A percentile compares a stretch with the other conserved stretches of the same genome.
Conservation (phyloP, 1,140 invertebrate species). For the Calycopis cecrops region DNA sequence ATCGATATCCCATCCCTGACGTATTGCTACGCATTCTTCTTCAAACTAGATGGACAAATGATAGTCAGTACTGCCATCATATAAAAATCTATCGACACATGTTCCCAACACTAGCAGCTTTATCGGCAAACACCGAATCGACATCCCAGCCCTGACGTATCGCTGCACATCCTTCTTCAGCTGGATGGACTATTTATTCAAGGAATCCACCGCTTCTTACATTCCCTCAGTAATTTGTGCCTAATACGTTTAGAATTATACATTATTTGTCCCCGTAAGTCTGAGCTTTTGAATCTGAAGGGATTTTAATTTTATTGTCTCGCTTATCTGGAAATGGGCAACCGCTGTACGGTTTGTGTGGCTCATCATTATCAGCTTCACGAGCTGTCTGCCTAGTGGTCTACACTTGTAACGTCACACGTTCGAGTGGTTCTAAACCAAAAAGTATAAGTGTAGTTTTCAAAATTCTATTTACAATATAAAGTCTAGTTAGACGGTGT, state of each 20-base stretch:
- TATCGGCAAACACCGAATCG: slow-evolving; percentile 48
- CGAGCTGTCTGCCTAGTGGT: no score
- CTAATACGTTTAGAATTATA: slow-evolving; percentile 11
- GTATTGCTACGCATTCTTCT: slow-evolving; percentile 57
- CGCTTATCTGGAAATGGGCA: no score
- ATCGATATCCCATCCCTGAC: slow-evolving; percentile 45
- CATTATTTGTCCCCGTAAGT: slow-evolving; percentile 7
- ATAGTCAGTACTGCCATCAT: slow-evolving; percentile 13
- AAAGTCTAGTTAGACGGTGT: no score
- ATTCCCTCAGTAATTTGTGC: neutral
- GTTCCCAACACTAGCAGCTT: slow-evolving; percentile 32
- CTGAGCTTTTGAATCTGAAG: neutral
- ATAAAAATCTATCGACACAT: slow-evolving; percentile 21
- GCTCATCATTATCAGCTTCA: no score
- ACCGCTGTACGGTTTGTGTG: no score
- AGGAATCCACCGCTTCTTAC: slow-evolving; percentile 36
- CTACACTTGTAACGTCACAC: no score
- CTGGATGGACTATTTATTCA: slow-evolving; percentile 49
- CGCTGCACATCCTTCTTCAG: slow-evolving; percentile 49
- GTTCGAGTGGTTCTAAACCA: no score
- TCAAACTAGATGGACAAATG: slow-evolving; percentile 33
- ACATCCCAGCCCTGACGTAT: slow-evolving; percentile 47
- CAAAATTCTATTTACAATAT: no score
- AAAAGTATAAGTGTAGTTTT: no score
- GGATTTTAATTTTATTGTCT: no score